Conservation (phyloP, 1,140 invertebrate genomes). For the Listronotus bonariensis region DNA sequence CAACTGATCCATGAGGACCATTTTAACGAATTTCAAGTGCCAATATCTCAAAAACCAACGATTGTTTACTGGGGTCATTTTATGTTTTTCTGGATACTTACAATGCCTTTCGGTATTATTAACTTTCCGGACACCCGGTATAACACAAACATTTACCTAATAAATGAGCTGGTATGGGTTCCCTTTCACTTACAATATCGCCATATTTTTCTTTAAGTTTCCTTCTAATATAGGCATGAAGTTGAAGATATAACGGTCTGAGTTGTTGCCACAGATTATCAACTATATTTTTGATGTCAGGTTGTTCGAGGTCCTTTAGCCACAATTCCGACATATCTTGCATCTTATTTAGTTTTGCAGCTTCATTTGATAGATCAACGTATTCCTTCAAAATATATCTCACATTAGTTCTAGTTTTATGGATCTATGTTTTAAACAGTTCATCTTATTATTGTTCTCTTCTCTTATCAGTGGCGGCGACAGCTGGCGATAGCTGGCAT, state of each 20-base stretch:
- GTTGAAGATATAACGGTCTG: conserved; percentile 79
- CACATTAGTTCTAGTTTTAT: too few relatives aligned
- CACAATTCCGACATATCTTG: conserved; percentile 61
- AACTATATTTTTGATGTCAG: conserved; percentile 63
- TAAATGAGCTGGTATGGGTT: conserved; percentile 91
- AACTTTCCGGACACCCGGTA: too few relatives aligned
- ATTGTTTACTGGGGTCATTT: too few relatives aligned
- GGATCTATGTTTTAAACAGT: too few relatives aligned
- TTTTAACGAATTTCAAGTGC: too few relatives aligned
- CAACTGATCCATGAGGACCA: too few relatives aligned
- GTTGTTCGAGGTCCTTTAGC: conserved; percentile 63
- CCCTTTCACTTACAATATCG: conserved; percentile 61
- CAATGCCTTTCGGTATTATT: too few relatives aligned
- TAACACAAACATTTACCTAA: conserved; percentile 50
- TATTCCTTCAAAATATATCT: conserved; percentile 53
- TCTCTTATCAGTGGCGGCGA: too few relatives aligned
- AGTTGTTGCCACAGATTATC: conserved; percentile 74
- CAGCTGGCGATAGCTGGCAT: too few relatives aligned
- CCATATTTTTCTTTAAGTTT: conserved; percentile 76
- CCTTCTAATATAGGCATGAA: conserved; percentile 85
- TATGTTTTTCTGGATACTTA: too few relatives aligned
- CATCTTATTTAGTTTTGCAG: conserved; percentile 64
- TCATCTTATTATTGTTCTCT: too few relatives aligned
- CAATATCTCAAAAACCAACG: too few relatives aligned
- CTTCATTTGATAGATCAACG: conserved; percentile 70